Conservation (phyloP, 1,140 invertebrate genomes). For the Papilio aristodemus region DNA sequence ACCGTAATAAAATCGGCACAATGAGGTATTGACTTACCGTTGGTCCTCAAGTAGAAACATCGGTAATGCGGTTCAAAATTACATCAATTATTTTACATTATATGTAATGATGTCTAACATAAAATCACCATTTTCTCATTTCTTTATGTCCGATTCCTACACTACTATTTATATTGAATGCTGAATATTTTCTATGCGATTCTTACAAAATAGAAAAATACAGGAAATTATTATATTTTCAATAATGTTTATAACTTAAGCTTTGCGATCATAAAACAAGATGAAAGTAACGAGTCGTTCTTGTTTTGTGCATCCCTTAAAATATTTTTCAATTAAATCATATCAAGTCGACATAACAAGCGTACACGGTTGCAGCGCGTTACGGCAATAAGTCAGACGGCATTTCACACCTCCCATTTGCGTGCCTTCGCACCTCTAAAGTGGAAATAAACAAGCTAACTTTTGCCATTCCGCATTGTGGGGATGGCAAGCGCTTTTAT, state of each 20-base stretch:
- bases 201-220: too few relatives aligned
- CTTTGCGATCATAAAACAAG: neutral
- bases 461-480: conserved; percentile 63
- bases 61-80: conserved; percentile 30
- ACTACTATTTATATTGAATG: too few relatives aligned
- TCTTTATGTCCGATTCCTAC: neutral
- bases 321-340: conserved; percentile 26
- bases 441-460: conserved; percentile 71
- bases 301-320: neutral
- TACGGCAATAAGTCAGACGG: conserved; percentile 52
- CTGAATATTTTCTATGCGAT: too few relatives aligned
- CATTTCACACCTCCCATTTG: conserved; percentile 60
- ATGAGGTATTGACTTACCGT: conserved; percentile 55
- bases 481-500: conserved; percentile 50
- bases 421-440: conserved; percentile 55
- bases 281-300: neutral
- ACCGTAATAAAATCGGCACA: conserved; percentile 50
- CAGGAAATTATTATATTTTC: too few relatives aligned
- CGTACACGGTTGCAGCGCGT: conserved; percentile 9
- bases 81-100: neutral
- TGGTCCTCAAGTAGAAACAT: conserved; percentile 37
- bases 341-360: neutral
- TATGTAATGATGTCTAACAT: neutral
- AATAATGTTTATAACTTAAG: too few relatives aligned
- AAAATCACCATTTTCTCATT: neutral